Evolutionary conservation across 1,140 invertebrate genomes (phyloP).

Genomic region (Papilio polytes): DNA sequence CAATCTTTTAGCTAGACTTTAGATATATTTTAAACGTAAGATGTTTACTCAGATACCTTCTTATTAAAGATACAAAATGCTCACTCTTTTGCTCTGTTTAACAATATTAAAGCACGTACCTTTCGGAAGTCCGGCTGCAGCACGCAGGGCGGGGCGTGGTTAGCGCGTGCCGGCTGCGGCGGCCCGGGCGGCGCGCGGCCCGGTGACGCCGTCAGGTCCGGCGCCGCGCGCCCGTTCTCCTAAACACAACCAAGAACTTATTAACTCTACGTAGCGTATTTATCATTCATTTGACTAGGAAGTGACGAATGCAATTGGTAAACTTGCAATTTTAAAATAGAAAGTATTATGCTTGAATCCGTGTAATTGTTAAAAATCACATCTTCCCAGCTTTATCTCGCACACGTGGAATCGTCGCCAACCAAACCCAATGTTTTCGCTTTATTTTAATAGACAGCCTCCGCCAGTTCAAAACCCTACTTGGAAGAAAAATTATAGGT

Average conservation of each 20-base stretch:
- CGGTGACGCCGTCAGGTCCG: conserved; percentile 95
- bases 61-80: background rate
- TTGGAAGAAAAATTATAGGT: too few species aligned
- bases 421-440: too few species aligned
- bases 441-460: too few species aligned
- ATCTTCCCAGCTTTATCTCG: too few species aligned
- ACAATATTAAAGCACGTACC: conserved; percentile 80
- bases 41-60: background rate
- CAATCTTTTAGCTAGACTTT: background rate
- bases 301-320: background rate
- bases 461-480: too few species aligned
- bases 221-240: conserved; percentile 94
- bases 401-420: too few species aligned
- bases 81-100: background rate
- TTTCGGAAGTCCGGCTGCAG: conserved; percentile 97
- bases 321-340: background rate
- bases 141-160: conserved; percentile 93
- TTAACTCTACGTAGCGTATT: background rate
- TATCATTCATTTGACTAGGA: background rate
- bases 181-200: conserved; percentile 90
- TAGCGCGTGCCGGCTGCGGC: conserved; percentile 83
- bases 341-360: too few species aligned
- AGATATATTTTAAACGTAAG: background rate
- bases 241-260: conserved; percentile 70
- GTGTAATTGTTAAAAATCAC: too few species aligned